Conservation (phyloP, 2,113 vertebrate genomes). For the Odontesthes bonariensis region DNA sequence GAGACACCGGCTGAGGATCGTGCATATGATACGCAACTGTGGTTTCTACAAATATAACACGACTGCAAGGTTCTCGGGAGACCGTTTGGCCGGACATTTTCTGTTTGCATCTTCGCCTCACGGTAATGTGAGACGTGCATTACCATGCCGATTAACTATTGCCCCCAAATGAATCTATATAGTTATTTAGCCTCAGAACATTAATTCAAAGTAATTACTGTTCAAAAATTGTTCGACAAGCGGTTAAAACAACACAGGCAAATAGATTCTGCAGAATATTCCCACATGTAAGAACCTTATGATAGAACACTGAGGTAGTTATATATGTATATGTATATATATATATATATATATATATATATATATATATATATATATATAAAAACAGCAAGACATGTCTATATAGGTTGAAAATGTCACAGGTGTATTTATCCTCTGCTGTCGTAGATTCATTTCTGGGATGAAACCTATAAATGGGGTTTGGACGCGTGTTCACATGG, state of each 20-base stretch:
- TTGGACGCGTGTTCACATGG: conserved; percentile 37
- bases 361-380: no score
- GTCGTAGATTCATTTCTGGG: conserved; percentile 16
- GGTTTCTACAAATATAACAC: no score
- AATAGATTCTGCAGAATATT: not conserved
- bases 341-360: not conserved
- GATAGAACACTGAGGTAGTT: not conserved
- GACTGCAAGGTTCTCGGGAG: no score
- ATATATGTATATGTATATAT: not conserved
- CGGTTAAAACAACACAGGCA: not conserved
- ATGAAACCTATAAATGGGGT: conserved; percentile 21
- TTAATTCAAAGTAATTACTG: conserved; percentile 17
- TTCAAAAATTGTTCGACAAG: conserved; percentile 1
- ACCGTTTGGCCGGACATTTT: no score
- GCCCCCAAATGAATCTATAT: not conserved
- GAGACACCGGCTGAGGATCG: no score
- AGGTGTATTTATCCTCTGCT: not conserved
- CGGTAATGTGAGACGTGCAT: not conserved
- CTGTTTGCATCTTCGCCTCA: no score
- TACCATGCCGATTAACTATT: not conserved
- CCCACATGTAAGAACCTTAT: not conserved
- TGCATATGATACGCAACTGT: no score
- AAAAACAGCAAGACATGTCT: conserved; percentile 6
- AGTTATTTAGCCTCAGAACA: conserved; percentile 6
- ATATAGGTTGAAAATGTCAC: conserved; percentile 37